Percentiles rank a stretch among this genome's conserved stretches.
Conservation (phyloP, 1,140 invertebrate genomes). For the Lanistes nyassanus region DNA sequence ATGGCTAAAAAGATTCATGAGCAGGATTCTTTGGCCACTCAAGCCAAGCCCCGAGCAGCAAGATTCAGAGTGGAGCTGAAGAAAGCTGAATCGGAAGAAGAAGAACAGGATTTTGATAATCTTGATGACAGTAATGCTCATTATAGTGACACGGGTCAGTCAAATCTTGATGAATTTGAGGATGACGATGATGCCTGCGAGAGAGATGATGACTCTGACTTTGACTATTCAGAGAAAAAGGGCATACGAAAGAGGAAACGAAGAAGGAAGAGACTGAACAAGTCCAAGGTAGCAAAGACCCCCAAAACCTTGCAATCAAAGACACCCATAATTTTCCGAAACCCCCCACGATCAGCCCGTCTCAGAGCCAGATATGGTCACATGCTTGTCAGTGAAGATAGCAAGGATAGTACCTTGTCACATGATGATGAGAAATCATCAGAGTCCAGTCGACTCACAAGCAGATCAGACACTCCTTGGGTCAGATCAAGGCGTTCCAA, state of each 20-base stretch:
- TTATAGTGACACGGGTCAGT: neutral
- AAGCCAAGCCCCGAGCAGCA: conserved; percentile 4
- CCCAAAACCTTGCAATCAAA: neutral
- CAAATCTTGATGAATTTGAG: conserved; percentile 13
- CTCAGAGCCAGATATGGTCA: conserved; percentile 14
- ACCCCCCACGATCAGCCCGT: conserved; percentile 17
- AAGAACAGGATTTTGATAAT: neutral
- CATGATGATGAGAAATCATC: conserved; percentile 16
- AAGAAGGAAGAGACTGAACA: neutral
- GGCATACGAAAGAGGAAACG: neutral
- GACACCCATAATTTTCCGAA: conserved; percentile 7
- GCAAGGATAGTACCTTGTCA: conserved; percentile 11
- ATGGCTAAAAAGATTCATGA: neutral
- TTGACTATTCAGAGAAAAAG: conserved; percentile 20
- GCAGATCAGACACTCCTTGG: conserved; percentile 18
- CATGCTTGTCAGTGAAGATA: neutral
- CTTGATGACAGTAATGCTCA: neutral
- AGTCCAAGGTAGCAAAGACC: neutral
- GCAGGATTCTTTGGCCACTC: neutral
- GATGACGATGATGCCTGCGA: conserved; percentile 7
- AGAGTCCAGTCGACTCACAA: conserved; percentile 13
- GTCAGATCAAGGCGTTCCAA: conserved; percentile 13
- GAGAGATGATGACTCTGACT: conserved; percentile 17
- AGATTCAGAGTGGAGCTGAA: conserved; percentile 2
- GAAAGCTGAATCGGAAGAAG: conserved; percentile 4